These are phyloP conservation scores for Micrasema minimum DNA, from an alignment of 1,140 invertebrate species.

Conservation along the genomic window DNA sequence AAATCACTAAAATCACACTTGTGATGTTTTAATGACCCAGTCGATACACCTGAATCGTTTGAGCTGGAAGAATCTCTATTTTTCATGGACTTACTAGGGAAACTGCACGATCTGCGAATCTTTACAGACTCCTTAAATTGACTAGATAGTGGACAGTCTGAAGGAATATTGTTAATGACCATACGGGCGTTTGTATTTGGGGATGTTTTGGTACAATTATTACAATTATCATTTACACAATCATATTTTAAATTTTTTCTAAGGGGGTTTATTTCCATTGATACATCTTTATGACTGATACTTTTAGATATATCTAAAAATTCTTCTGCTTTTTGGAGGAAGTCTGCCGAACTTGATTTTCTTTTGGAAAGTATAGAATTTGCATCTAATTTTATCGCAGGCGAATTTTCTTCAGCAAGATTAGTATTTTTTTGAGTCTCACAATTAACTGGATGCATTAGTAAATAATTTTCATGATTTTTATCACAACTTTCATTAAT, in stretches of 20 bases:
- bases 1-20: constrained; percentile 74
- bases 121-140: constrained; percentile 70
- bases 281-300: constrained; percentile 55
- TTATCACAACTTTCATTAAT: constrained; percentile 27
- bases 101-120: constrained; percentile 79
- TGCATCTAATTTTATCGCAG: constrained; percentile 25
- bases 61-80: constrained; percentile 80
- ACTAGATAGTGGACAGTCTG: constrained; percentile 48
- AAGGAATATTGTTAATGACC: no score
- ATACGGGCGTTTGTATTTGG: not conserved
- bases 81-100: constrained; percentile 74
- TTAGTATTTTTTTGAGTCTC: constrained; percentile 48
- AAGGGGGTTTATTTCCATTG: constrained; percentile 61
- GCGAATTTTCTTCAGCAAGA: constrained; percentile 2
- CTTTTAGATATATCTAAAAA: constrained; percentile 57
- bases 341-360: constrained; percentile 64
- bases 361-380: constrained; percentile 42
- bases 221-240: constrained; percentile 58
- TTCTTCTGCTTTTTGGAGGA: constrained; percentile 62
- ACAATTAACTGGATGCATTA: constrained; percentile 60
- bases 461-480: constrained; percentile 61
- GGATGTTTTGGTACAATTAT: constrained; percentile 18
- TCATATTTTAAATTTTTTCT: constrained; percentile 58
- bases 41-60: constrained; percentile 79
- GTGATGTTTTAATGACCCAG: constrained; percentile 71